These are phyloP conservation scores for Lutjanus erythropterus DNA, from an alignment of 2,113 vertebrate species.

Conservation along the genomic window DNA sequence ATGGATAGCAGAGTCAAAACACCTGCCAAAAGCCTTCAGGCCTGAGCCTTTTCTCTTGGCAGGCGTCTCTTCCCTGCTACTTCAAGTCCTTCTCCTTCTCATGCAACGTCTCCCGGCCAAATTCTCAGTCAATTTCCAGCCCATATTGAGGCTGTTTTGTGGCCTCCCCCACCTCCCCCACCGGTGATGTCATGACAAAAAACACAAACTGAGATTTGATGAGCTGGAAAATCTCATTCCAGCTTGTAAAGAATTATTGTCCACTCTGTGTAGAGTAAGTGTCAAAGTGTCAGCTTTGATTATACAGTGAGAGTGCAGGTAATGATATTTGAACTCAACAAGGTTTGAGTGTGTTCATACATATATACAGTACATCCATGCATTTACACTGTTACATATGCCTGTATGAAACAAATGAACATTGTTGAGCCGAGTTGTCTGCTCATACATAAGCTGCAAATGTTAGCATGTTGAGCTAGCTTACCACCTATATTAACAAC, in stretches of 20 bases:
- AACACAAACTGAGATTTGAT: constrained; percentile 73
- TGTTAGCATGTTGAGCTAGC: not conserved
- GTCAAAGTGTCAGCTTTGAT: constrained; percentile 58
- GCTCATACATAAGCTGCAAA: no score
- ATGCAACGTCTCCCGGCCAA: constrained; percentile 69
- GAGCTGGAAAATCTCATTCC: constrained; percentile 77
- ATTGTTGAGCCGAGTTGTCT: not conserved
- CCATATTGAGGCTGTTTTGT: constrained; percentile 66
- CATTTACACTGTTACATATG: not conserved
- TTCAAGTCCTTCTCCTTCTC: constrained; percentile 73
- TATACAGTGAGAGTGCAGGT: constrained; percentile 40
- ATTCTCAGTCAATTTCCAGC: constrained; percentile 72
- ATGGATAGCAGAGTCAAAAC: constrained; percentile 73
- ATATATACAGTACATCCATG: not conserved
- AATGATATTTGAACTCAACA: constrained; percentile 52
- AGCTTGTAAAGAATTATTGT: constrained; percentile 64
- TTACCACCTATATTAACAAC: not conserved
- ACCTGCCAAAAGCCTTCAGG: constrained; percentile 77
- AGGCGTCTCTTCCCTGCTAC: constrained; percentile 65
- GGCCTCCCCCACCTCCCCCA: constrained; percentile 38
- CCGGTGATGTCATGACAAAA: constrained; percentile 75
- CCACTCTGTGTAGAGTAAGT: constrained; percentile 42
- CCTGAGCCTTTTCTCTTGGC: constrained; percentile 70
- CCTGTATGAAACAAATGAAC: not conserved
- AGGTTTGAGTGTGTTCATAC: constrained; percentile 18